These are phyloP conservation scores for Dendroctonus valens DNA, from an alignment of 1,140 invertebrate species.

Conservation along the genomic window DNA sequence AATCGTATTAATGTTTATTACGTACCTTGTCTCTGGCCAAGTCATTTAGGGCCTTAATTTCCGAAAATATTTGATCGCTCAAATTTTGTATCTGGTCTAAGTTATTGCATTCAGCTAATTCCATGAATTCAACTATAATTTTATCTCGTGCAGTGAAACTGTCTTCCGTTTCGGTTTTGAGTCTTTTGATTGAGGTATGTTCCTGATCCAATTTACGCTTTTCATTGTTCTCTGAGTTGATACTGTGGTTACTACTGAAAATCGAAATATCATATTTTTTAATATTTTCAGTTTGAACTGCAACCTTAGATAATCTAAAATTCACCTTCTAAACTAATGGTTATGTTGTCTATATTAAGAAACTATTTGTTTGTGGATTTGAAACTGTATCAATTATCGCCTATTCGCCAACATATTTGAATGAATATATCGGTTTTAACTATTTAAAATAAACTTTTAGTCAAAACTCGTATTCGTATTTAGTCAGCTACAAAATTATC, in stretches of 20 bases:
- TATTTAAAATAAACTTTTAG: too few relatives aligned
- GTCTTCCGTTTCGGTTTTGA: conserved; percentile 56
- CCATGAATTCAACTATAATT: conserved; percentile 61
- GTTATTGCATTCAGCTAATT: conserved; percentile 56
- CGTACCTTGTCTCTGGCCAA: conserved; percentile 63
- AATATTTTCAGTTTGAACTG: too few relatives aligned
- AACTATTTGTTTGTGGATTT: too few relatives aligned
- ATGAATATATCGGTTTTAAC: too few relatives aligned
- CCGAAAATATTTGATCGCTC: conserved; percentile 58
- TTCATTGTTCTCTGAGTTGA: conserved; percentile 12
- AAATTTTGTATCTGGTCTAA: conserved; percentile 60
- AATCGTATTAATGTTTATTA: not conserved
- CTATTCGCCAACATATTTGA: too few relatives aligned
- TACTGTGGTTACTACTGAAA: conserved; percentile 29
- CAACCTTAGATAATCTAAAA: too few relatives aligned
- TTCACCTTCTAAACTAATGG: too few relatives aligned
- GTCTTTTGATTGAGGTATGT: conserved; percentile 50
- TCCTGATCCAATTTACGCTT: conserved; percentile 40
- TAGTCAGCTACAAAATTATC: too few relatives aligned
- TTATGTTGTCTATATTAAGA: too few relatives aligned
- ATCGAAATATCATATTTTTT: not conserved
- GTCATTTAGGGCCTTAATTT: conserved; percentile 66
- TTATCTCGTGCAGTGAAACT: conserved; percentile 57
- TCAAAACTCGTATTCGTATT: too few relatives aligned
- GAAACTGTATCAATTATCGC: too few relatives aligned